Percentiles rank a stretch among this genome's conserved stretches.
These are phyloP conservation scores for Cephus sareptanus DNA, from an alignment of 2,888 invertebrate genomes.

Conservation along the genomic window DNA sequence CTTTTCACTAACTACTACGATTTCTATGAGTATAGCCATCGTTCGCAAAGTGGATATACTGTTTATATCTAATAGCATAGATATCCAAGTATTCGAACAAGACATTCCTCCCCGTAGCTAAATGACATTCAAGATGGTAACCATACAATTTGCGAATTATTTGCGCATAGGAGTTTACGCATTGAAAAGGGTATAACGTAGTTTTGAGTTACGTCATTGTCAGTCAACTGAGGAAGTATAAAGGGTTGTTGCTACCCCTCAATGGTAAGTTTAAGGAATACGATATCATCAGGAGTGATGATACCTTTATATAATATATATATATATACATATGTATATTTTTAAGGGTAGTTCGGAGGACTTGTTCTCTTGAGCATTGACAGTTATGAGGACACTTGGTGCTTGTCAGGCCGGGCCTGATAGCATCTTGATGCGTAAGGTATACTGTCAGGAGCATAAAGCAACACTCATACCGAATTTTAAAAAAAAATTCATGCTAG, in stretches of 20 bases:
- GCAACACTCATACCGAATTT: no score
- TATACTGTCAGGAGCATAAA: no score
- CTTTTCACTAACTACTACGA: neutral
- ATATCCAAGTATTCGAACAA: neutral
- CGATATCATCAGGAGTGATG: neutral
- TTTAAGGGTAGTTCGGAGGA: no score
- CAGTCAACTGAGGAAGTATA: neutral
- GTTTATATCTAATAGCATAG: neutral
- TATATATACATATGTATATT: no score
- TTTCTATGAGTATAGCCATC: neutral
- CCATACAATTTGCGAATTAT: neutral
- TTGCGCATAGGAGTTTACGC: neutral
- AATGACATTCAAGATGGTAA: neutral
- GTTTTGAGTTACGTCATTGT: neutral
- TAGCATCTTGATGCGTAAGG: no score
- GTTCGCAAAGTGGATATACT: neutral
- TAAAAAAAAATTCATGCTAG: no score
- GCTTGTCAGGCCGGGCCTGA: no score
- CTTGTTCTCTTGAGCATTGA: no score
- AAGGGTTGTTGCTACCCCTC: neutral
- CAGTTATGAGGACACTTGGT: no score
- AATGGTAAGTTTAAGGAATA: neutral
- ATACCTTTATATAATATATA: neutral
- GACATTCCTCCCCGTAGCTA: neutral
- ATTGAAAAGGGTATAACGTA: neutral